Percentiles rank a stretch among this genome's conserved stretches.
phyloP scores from a whole-genome alignment of 2,888 invertebrate genomes.

The Melanargia galathea region DNA sequence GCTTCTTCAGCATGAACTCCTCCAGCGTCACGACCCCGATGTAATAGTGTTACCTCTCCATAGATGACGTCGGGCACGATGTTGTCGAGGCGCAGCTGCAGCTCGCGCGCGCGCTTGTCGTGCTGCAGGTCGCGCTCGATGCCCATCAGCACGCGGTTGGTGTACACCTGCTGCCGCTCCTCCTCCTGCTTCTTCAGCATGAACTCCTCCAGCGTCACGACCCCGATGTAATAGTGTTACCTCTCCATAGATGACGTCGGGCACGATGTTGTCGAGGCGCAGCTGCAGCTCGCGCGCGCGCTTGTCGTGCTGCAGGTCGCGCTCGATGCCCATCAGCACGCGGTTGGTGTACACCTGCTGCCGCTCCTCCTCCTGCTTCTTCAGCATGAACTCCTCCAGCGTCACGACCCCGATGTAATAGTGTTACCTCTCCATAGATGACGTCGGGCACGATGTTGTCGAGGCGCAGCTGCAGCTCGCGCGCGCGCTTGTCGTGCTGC shows the following conservation, averaged over 20 bases:
- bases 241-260: slow-evolving; percentile 62
- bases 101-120: too few species aligned
- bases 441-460: too few species aligned
- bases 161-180: slow-evolving; percentile 79
- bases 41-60: slow-evolving; percentile 70
- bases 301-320: slow-evolving; percentile 6
- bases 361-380: slow-evolving; percentile 86
- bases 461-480: too few species aligned
- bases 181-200: slow-evolving; percentile 89
- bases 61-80: slow-evolving; percentile 48
- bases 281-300: too few species aligned
- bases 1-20: slow-evolving; percentile 89
- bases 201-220: slow-evolving; percentile 90
- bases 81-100: too few species aligned
- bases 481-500: neutral
- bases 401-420: too few species aligned
- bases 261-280: too few species aligned
- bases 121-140: slow-evolving; percentile 22
- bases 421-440: slow-evolving; percentile 60
- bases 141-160: slow-evolving; percentile 72
- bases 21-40: too few species aligned
- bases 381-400: slow-evolving; percentile 86
- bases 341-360: slow-evolving; percentile 77
- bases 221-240: too few species aligned
- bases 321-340: slow-evolving; percentile 55